Evolutionary conservation across 2,888 invertebrate genomes (phyloP), one percentile per base, ranked within the genome.

Genomic region (Syrista parreyssii): DNA sequence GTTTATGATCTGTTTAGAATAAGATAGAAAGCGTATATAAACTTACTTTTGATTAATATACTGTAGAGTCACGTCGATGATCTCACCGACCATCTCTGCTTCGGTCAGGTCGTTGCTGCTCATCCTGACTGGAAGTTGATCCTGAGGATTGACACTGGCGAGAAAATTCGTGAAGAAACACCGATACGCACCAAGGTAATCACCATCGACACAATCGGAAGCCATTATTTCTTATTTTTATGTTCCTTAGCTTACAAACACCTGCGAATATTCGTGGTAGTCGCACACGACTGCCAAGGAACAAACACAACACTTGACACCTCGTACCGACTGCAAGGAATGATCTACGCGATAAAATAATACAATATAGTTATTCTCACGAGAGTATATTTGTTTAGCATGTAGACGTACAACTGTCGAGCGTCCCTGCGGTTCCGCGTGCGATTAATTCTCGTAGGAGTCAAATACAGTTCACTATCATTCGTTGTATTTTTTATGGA

Each of bases 1-100:
- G 9, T 23, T 55, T 23, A 55, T 23, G 40, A 55, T 9, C 23
- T 9, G 23, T 9, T 55, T 23, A 23, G 2, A 55, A 23, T 9
- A 55, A 55, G 23, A 23, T 55, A 23, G 1, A 55, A 55, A 55
- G 55, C 23, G 23, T 23, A 9, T 2, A 0, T 0, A 23, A 68
- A 93, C 95, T 95, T 92, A 96, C 96, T 95, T 95, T 91, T 95
- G 94, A 84, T 94, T 94, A 87, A 96, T 93, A 92, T 96, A 96
- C 90, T 96, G 95, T 78, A 95, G 93, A 75, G 94, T 94, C 95
- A 96, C 96, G 91, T 95, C 95, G 79, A 96, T 93, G 81, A 96
- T 94, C 90, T 96, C 96, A 74, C 96, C 96, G 84, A 94, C 92
- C 79, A 96, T 92, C 92, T 96, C 96, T 12, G 93, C 91, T 85